These are phyloP conservation scores for Cheilosia grossa DNA, from an alignment of 2,888 invertebrate genomes.

Conservation along the genomic window DNA sequence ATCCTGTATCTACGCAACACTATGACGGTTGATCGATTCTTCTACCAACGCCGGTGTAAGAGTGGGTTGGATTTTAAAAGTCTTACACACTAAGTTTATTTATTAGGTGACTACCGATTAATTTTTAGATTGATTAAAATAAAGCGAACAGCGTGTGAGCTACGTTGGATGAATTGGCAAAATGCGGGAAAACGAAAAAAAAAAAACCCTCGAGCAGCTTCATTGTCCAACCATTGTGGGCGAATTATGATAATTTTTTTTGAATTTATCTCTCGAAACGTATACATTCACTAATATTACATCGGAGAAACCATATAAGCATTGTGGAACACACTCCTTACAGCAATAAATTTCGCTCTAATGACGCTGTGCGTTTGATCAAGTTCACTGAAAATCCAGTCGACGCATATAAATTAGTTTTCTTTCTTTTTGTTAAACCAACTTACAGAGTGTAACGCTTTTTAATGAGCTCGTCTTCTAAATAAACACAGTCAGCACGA, in stretches of 20 bases:
- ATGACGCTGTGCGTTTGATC: slow-evolving; percentile 25
- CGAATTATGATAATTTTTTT: slow-evolving; percentile 18
- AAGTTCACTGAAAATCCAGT: slow-evolving; percentile 60
- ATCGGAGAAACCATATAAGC: slow-evolving; percentile 30
- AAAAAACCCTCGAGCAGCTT: too few species aligned
- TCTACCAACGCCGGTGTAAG: too few species aligned
- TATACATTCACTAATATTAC: not conserved
- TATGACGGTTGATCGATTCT: too few species aligned
- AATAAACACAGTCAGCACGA: slow-evolving; percentile 2
- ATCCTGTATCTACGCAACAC: too few species aligned
- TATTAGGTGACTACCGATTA: too few species aligned
- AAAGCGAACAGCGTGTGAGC: too few species aligned
- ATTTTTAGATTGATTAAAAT: too few species aligned
- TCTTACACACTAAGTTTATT: too few species aligned
- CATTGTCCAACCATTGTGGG: slow-evolving; percentile 7
- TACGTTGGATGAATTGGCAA: too few species aligned
- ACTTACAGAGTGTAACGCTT: slow-evolving; percentile 24
- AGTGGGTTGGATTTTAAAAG: too few species aligned
- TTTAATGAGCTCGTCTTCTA: slow-evolving; percentile 43
- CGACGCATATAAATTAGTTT: slow-evolving; percentile 51
- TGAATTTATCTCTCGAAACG: slow-evolving; percentile 35
- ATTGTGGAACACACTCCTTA: not conserved
- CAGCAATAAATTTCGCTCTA: slow-evolving; percentile 44
- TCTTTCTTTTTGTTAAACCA: slow-evolving; percentile 6
- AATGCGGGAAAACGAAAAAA: too few species aligned